Base-by-base conservation (phyloP, 2,113 vertebrate species). In the Rhinichthys klamathensis region DNA sequence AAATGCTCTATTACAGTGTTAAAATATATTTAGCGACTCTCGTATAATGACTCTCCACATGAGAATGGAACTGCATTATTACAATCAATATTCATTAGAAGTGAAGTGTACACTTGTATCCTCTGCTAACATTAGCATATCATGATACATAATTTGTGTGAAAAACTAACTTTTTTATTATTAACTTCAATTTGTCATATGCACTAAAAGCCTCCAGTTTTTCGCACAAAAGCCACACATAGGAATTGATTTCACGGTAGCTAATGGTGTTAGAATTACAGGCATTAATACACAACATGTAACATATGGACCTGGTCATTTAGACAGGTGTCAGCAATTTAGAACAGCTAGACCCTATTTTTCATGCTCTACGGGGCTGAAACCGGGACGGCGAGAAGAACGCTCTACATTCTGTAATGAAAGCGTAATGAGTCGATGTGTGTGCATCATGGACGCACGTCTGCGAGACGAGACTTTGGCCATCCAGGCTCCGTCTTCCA, bases 261-360 rank as follows among this genome's bases (percentile, higher is more conserved):
- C 56, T 82, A 82, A 74, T 83, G 65, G 84, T 51, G 72, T 83
- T 85, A 23, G 82, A 77, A 88, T 88, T 83, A 80, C 74, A 65
- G 38, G 35, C 80, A 80, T 83, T 88, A 85, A 74, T 30, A 75
- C 15, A 60, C 80, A 56, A 30, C 41, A 21, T 9, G 6, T 15
- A 61, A 56, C 87, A 88, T 88, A 86, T 88, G 87, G 84, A 85
- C 80, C 58, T 63, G 44, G 69, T 86, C 84, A 65, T 74, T 49
- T 63, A 84, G 74, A 72, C 87, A 88, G 80, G 87, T 83, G 81
- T 86, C 81, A 80, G 87, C 84, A 49, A 51, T 88, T 86, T 83
- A 46, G 25, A 80, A 46, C 73, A 77, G 65, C 51, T 35, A 76
- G 77, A 77, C 58, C 30, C 58, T 63, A 38, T 80, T 84, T 86